These are phyloP conservation scores for Rhagoletis zephyria DNA, from an alignment of 1,140 invertebrate genomes.

Conservation along the genomic window DNA sequence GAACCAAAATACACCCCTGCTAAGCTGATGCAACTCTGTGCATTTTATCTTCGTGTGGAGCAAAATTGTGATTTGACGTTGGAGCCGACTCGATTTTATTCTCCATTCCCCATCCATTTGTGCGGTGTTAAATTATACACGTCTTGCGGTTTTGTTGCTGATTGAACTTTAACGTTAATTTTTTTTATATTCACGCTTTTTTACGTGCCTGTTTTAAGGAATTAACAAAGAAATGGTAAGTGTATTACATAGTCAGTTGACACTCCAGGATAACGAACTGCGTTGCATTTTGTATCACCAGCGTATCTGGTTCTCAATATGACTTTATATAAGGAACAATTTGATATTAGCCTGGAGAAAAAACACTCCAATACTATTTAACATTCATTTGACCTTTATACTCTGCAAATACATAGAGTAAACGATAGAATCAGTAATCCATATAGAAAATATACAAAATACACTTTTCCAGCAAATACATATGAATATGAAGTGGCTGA, in stretches of 20 bases:
- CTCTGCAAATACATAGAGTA: background rate
- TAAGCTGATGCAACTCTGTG: background rate
- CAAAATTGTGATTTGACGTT: conserved; percentile 9
- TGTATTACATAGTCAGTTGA: background rate
- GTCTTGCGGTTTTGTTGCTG: background rate
- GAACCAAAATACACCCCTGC: background rate
- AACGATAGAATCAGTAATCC: background rate
- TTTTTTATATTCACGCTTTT: background rate
- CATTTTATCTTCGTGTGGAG: background rate
- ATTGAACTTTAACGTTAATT: background rate
- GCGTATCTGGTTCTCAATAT: background rate
- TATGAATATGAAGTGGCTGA: background rate
- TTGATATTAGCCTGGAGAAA: background rate
- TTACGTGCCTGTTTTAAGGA: background rate
- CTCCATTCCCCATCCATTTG: conserved; percentile 30
- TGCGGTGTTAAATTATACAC: background rate
- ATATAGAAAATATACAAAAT: background rate
- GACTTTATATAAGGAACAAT: background rate
- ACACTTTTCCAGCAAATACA: background rate
- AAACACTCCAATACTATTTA: background rate
- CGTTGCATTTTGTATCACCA: background rate
- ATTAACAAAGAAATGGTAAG: conserved; percentile 36
- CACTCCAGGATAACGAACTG: background rate
- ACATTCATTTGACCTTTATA: conserved; percentile 47
- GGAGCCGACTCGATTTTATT: background rate